A percentile compares a stretch with the other conserved stretches of the same genome.
phyloP scores from a whole-genome alignment of 2,113 vertebrate genomes.

The Neogale vison region DNA sequence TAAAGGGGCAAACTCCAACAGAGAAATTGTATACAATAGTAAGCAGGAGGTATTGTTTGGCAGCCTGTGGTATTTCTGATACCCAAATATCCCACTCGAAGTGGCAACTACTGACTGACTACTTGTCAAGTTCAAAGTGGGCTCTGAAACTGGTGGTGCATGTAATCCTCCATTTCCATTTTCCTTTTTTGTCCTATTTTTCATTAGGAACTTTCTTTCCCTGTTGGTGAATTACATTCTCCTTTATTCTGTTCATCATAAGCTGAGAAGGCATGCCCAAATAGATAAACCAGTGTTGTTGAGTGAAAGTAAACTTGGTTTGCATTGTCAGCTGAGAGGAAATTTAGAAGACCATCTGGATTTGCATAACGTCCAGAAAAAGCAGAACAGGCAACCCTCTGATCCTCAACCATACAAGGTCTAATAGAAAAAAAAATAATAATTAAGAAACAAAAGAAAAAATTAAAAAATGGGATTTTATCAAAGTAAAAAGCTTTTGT shows the following conservation, averaged over 20 bases:
- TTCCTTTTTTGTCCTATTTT: slow-evolving; percentile 52
- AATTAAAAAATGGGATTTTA: neutral
- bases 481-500: neutral
- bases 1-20: slow-evolving; percentile 1
- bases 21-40: neutral
- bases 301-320: slow-evolving; percentile 73
- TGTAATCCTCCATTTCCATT: neutral
- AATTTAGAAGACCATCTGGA: slow-evolving; percentile 79
- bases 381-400: slow-evolving; percentile 64
- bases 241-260: slow-evolving; percentile 52
- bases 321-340: slow-evolving; percentile 60
- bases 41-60: neutral
- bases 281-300: slow-evolving; percentile 62
- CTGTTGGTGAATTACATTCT: slow-evolving; percentile 15
- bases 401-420: slow-evolving; percentile 41
- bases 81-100: neutral
- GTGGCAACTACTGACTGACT: neutral
- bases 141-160: neutral
- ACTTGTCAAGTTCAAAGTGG: slow-evolving; percentile 37
- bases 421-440: slow-evolving; percentile 10
- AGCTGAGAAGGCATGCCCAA: slow-evolving; percentile 71
- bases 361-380: slow-evolving; percentile 68
- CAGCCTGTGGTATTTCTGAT: neutral
- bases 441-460: neutral
- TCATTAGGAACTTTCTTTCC: slow-evolving; percentile 42